Conservation (phyloP, 2,113 vertebrate genomes). For the Chaenocephalus aceratus region DNA sequence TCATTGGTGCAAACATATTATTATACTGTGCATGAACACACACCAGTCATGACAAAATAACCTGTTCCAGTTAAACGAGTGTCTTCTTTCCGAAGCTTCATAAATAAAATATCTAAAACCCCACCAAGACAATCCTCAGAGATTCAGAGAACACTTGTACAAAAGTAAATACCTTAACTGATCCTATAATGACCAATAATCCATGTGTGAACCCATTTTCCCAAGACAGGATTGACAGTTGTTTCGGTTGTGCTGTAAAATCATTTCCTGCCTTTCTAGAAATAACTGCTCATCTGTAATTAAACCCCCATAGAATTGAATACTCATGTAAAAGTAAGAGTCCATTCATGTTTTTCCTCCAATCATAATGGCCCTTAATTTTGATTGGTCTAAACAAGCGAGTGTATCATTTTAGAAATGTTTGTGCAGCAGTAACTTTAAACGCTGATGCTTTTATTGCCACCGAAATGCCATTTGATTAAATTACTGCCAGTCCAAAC, state of each 20-base stretch:
- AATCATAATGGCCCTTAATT: background rate
- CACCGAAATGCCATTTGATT: constrained; percentile 24
- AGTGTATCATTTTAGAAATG: background rate
- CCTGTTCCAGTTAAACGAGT: too few species aligned
- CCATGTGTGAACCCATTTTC: background rate
- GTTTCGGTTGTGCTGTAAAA: background rate
- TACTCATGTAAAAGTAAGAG: background rate
- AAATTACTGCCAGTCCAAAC: constrained; percentile 44
- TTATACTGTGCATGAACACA: background rate
- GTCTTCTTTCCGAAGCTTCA: background rate
- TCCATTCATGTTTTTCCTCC: background rate
- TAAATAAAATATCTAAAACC: background rate
- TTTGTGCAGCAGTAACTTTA: background rate
- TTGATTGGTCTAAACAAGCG: background rate
- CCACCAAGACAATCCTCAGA: background rate
- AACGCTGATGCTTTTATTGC: background rate
- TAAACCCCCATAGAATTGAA: background rate
- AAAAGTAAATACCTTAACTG: background rate
- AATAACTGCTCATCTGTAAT: constrained; percentile 1
- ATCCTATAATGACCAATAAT: background rate
- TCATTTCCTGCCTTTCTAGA: background rate
- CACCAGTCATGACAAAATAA: too few species aligned
- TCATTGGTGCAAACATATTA: too few species aligned
- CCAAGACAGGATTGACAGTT: background rate
- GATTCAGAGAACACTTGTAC: background rate